Percentiles rank a stretch among this genome's conserved stretches.
Conservation (phyloP, 2,888 invertebrate genomes). For the Drosophila borborema region DNA sequence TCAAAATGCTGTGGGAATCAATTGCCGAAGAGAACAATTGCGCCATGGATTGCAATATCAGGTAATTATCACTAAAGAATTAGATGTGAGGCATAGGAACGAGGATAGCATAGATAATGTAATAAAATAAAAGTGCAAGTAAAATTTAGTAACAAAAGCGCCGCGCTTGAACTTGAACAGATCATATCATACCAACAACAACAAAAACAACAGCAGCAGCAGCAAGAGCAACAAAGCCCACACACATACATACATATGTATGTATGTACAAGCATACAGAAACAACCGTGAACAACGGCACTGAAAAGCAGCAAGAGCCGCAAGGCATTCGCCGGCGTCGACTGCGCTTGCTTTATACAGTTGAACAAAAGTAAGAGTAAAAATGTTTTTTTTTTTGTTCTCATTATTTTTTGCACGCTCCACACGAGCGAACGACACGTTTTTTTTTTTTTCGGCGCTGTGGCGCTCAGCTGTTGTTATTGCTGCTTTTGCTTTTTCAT, state of each 20-base stretch:
- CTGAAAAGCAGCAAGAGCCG: conserved; percentile 15
- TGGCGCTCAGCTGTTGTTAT: conserved; percentile 75
- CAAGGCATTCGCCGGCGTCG: conserved; percentile 35
- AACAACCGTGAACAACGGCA: conserved; percentile 59
- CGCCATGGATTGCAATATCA: conserved; percentile 84
- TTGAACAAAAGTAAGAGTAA: conserved; percentile 75
- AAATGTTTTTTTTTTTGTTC: conserved; percentile 29
- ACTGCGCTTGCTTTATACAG: conserved; percentile 48
- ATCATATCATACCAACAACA: conserved; percentile 23
- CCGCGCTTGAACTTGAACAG: conserved; percentile 57
- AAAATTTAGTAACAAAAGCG: conserved; percentile 29
- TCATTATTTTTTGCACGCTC: conserved; percentile 60
- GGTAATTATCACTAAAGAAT: conserved; percentile 77
- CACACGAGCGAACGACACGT: conserved; percentile 69
- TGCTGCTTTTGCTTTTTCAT: conserved; percentile 70
- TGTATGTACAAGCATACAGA: too few relatives aligned
- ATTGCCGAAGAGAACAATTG: conserved; percentile 83
- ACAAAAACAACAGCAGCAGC: conserved; percentile 28
- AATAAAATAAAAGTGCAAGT: conserved; percentile 64
- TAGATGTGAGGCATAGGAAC: conserved; percentile 22
- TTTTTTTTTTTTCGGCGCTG: conserved; percentile 50
- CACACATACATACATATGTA: conserved; percentile 13
- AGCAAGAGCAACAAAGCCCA: conserved; percentile 20
- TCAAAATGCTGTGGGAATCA: conserved; percentile 85
- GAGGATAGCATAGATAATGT: conserved; percentile 10